These are phyloP conservation scores for Pseudococcus jackbeardsleyi DNA, from an alignment of 2,888 invertebrate species.

Conservation along the genomic window DNA sequence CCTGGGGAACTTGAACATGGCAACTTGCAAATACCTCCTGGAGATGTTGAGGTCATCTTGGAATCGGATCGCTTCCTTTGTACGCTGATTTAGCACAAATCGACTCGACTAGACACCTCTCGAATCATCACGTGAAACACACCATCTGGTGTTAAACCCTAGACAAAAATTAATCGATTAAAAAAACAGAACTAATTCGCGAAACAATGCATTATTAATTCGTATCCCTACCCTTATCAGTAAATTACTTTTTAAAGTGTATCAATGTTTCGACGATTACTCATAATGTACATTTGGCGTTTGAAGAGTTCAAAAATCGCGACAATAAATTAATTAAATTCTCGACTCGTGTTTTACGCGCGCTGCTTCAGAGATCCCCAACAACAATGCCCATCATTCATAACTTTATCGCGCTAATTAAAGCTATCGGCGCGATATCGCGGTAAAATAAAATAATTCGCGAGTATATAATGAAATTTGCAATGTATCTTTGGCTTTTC, in stretches of 20 bases:
- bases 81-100: neutral
- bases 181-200: neutral
- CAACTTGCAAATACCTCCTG: neutral
- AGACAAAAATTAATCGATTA: neutral
- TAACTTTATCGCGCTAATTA: neutral
- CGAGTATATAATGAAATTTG: neutral
- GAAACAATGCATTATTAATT: neutral
- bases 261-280: neutral
- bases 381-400: neutral
- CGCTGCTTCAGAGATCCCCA: neutral
- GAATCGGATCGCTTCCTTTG: neutral
- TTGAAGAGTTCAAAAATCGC: slow-evolving; percentile 17
- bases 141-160: neutral
- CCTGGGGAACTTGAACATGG: neutral
- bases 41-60: neutral
- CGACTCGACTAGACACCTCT: neutral
- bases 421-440: neutral
- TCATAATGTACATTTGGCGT: neutral
- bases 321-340: slow-evolving; percentile 4
- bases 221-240: neutral
- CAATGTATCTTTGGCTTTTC: neutral
- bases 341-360: neutral
- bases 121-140: neutral
- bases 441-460: neutral
- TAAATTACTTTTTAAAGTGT: neutral